Conservation (phyloP, 2,797 vertebrate genomes). For the Melanogrammus aeglefinus region DNA sequence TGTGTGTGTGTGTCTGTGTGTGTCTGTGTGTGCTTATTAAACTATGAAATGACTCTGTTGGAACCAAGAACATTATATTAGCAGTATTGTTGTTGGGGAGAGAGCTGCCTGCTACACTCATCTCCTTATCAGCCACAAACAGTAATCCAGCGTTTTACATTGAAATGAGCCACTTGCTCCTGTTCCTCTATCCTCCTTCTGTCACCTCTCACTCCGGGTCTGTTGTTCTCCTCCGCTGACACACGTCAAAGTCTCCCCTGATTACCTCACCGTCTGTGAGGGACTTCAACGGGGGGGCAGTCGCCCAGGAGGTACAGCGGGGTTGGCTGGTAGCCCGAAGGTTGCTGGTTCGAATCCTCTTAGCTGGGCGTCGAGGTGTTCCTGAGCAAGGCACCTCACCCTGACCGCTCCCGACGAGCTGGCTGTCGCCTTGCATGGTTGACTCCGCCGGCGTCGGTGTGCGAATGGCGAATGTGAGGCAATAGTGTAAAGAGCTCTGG, state of each 20-base stretch:
- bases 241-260: background rate
- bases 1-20: background rate
- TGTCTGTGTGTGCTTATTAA: constrained; percentile 29
- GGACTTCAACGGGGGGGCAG: background rate
- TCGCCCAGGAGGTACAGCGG: too few relatives aligned
- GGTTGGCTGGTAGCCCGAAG: too few relatives aligned
- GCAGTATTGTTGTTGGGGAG: constrained; percentile 56
- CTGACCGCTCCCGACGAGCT: too few relatives aligned
- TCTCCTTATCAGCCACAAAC: constrained; percentile 66
- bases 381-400: too few relatives aligned
- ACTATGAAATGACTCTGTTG: constrained; percentile 43
- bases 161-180: constrained; percentile 62
- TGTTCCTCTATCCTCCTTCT: background rate
- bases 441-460: too few relatives aligned
- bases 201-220: background rate
- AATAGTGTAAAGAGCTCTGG: too few relatives aligned
- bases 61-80: constrained; percentile 51
- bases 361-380: too few relatives aligned
- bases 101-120: constrained; percentile 48
- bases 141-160: constrained; percentile 58
- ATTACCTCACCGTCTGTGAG: background rate
- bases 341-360: too few relatives aligned
- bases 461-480: too few relatives aligned
- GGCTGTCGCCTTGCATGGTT: too few relatives aligned
- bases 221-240: background rate